Base-by-base conservation (phyloP, 2,113 vertebrate species). In the Neogale vison region DNA sequence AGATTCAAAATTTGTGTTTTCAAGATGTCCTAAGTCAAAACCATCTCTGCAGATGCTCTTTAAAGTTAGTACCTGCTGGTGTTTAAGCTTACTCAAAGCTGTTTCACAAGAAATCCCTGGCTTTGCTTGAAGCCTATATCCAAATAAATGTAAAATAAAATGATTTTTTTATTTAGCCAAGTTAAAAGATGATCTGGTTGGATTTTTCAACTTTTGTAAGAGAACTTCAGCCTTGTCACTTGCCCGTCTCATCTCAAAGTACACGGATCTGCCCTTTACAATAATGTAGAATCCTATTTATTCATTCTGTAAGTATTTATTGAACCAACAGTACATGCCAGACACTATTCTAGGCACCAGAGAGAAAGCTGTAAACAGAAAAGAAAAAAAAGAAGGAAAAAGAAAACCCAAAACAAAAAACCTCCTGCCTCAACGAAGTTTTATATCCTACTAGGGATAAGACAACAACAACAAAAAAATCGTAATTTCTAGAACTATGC, bases 141-240 rank as follows among this genome's bases (percentile, higher is more conserved):
- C 45, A 9, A 47, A 24, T 34, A 92, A 74, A 26, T 8, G 21
- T 87, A 87, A 87, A 45, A 90, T 63, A 57, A 95, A 61, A 80
- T n/a, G n/a, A 21, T 74, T 88, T 91, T 88, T 91, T 87, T 91
- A 90, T 90, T 95, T 81, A 82, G 42, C 42, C 34, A 88, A 87
- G 42, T 81, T 6, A 74, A 82, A 61, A 92, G 63, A 55, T 12
- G 55, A 74, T 3, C 55, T 82, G 14, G 11, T 7, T 95, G 36
- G 34, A 82, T 65, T 96, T 82, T 57, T 74, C 45, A 88, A 65
- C 36, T 65, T 92, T 79, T 50, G 18, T 26, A 92, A 71, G 29
- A 92, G 31, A 86, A 85, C 24, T 13, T 57, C 42, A 88, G 52
- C 21, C 15, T 15, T 82, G 15, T 52, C 55, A 74, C 18, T 39